Evolutionary conservation across 2,888 invertebrate species (phyloP).

Genomic region (Nowickia ferox): DNA sequence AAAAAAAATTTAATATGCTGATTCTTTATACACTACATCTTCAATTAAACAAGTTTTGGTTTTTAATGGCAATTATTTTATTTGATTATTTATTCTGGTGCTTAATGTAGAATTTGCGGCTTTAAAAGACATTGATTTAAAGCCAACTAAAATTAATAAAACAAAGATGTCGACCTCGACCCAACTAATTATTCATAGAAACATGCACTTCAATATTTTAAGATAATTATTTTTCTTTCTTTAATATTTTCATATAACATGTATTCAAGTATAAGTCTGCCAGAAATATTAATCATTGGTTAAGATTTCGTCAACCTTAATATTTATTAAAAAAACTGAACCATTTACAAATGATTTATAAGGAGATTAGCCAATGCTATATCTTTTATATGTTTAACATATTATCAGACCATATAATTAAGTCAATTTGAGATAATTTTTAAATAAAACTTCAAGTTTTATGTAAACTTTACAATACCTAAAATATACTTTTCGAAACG

Average conservation of each 20-base stretch:
- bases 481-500: too few relatives aligned
- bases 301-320: background rate
- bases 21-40: constrained; percentile 8
- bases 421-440: constrained; percentile 20
- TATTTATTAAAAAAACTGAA: too few relatives aligned
- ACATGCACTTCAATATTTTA: constrained; percentile 27
- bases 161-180: constrained; percentile 56
- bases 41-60: constrained; percentile 37
- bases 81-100: constrained; percentile 22
- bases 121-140: constrained; percentile 59
- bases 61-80: background rate
- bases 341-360: background rate
- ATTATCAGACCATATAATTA: constrained; percentile 11
- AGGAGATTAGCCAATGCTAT: background rate
- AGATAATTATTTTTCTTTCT: constrained; percentile 8
- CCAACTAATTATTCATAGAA: constrained; percentile 59
- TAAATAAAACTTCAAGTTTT: too few relatives aligned
- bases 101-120: constrained; percentile 51
- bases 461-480: too few relatives aligned
- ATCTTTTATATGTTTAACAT: background rate
- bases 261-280: background rate
- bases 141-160: constrained; percentile 34
- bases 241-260: background rate
- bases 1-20: background rate
- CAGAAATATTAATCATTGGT: background rate